phyloP scores from a whole-genome alignment of 2,113 vertebrate genomes.

The Crotalus helleri region DNA sequence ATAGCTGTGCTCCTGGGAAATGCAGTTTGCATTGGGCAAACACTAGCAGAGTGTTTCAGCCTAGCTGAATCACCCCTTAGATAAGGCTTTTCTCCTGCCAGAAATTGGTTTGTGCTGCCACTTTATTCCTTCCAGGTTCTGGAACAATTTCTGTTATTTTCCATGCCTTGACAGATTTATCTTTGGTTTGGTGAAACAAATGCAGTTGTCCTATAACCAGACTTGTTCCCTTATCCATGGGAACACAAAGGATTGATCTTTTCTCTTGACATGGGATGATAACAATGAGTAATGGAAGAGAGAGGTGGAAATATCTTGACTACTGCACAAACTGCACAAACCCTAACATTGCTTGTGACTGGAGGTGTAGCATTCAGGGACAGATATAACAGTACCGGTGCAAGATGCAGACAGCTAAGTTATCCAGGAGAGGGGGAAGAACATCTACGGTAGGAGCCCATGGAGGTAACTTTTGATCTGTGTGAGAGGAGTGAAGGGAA shows the following conservation, averaged over 20 bases:
- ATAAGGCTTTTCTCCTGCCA: conserved; percentile 20
- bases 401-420: conserved; percentile 36
- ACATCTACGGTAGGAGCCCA: neutral
- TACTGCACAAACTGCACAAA: conserved; percentile 15
- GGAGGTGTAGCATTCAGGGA: conserved; percentile 38
- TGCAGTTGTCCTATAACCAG: neutral
- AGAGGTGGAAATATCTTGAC: conserved; percentile 24
- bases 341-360: conserved; percentile 8
- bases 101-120: conserved; percentile 2
- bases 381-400: conserved; percentile 33
- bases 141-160: neutral
- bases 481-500: conserved; percentile 33
- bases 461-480: neutral
- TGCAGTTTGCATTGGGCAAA: conserved; percentile 29
- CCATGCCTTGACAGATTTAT: conserved; percentile 37
- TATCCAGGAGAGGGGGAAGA: conserved; percentile 32
- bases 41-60: neutral
- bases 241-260: conserved; percentile 41
- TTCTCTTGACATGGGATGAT: conserved; percentile 13
- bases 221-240: conserved; percentile 28
- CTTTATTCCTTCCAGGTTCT: neutral
- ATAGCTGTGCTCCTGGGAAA: fast-evolving
- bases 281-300: conserved; percentile 36
- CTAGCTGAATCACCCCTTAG: conserved; percentile 41
- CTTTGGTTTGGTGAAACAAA: neutral